Conservation (phyloP, 2,797 vertebrate genomes). For the Schizopygopsis malacanthus region DNA sequence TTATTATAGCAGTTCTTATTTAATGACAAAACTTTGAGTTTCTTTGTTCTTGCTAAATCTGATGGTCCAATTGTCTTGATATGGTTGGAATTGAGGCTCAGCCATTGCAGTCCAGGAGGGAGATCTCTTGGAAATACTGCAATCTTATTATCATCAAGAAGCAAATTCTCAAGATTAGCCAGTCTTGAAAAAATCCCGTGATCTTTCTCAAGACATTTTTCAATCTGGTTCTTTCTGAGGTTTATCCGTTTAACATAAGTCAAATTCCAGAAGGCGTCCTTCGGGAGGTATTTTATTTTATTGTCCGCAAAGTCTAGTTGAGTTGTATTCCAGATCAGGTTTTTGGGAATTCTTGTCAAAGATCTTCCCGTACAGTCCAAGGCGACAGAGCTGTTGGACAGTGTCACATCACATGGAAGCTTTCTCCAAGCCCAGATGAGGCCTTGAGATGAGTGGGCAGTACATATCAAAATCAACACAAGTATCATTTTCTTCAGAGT, state of each 20-base stretch:
- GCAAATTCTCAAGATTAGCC: conserved; percentile 63
- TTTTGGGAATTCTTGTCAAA: conserved; percentile 65
- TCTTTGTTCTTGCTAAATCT: conserved; percentile 57
- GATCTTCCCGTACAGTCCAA: conserved; percentile 61
- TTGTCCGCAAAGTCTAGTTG: conserved; percentile 68
- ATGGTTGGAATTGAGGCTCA: conserved; percentile 70
- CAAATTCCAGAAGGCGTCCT: conserved; percentile 64
- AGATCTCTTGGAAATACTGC: conserved; percentile 66
- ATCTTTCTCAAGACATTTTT: conserved; percentile 48
- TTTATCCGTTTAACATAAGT: conserved; percentile 67
- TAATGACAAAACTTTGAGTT: conserved; percentile 58
- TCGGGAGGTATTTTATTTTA: conserved; percentile 60
- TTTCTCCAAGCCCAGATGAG: conserved; percentile 58
- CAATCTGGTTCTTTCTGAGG: conserved; percentile 62
- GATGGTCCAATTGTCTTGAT: conserved; percentile 61
- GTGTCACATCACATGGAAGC: conserved; percentile 61
- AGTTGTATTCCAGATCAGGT: conserved; percentile 56
- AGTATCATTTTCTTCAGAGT: conserved; percentile 31
- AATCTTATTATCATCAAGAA: conserved; percentile 70
- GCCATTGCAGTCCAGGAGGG: conserved; percentile 62
- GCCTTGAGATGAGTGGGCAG: neutral
- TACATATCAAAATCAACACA: conserved; percentile 18
- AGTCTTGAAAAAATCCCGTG: conserved; percentile 66
- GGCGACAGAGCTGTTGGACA: conserved; percentile 47
- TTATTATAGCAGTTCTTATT: conserved; percentile 68